phyloP scores from a whole-genome alignment of 1,140 invertebrate species.

The Anagrus nilaparvatae region DNA sequence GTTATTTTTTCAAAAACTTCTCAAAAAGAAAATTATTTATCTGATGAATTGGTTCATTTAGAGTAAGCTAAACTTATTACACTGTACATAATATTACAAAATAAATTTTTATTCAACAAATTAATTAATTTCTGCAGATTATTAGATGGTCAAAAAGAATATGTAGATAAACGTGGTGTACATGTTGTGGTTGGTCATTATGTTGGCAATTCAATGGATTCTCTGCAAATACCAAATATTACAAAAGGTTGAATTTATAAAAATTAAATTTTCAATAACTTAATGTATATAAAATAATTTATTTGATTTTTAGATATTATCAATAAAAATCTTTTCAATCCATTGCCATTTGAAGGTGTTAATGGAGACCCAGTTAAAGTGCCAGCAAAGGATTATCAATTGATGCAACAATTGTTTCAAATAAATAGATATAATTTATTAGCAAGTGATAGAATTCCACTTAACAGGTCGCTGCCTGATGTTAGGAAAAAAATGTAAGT shows the following conservation, averaged over 20 bases:
- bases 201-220: slow-evolving; percentile 54
- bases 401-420: slow-evolving; percentile 71
- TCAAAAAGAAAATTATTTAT: slow-evolving; percentile 13
- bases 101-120: slow-evolving; percentile 11
- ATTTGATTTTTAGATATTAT: slow-evolving; percentile 60
- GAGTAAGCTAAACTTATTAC: background rate
- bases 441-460: slow-evolving; percentile 83
- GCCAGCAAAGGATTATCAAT: slow-evolving; percentile 58
- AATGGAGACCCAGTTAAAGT: slow-evolving; percentile 74
- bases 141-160: slow-evolving; percentile 49
- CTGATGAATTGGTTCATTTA: slow-evolving; percentile 4
- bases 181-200: slow-evolving; percentile 77
- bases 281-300: slow-evolving; percentile 4
- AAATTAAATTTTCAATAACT: background rate
- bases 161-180: slow-evolving; percentile 62
- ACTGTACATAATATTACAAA: background rate
- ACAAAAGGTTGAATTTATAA: slow-evolving; percentile 50
- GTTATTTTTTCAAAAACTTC: slow-evolving; percentile 27
- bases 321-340: slow-evolving; percentile 73
- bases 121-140: slow-evolving; percentile 30
- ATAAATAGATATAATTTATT: slow-evolving; percentile 86
- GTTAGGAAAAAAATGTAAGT: slow-evolving; percentile 63
- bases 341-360: slow-evolving; percentile 61
- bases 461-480: slow-evolving; percentile 85
- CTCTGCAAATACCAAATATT: slow-evolving; percentile 49